Evolutionary conservation across 2,888 invertebrate genomes (phyloP), one percentile per base, ranked within the genome.

Genomic region (Mellilla xanthometata): DNA sequence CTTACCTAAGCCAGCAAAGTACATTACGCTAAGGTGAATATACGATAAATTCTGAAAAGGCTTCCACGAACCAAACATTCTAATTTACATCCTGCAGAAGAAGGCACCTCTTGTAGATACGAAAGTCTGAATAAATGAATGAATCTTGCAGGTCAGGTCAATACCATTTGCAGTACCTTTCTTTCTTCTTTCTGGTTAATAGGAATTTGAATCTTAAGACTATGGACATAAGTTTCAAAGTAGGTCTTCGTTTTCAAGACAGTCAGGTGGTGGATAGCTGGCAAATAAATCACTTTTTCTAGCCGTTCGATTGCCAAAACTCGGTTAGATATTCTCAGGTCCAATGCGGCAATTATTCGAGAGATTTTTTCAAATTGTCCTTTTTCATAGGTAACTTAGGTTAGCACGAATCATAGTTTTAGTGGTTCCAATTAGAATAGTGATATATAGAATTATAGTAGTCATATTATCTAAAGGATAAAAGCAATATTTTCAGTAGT

Each of bases 61-160:
- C 12, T 42, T 34, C 27, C 10, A 11, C 3, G 29, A 19, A 26
- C 15, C 30, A 13, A 29, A 36, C 29, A 26, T 42, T 36, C 30
- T 24, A 33, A 33, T 39, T 33, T 28, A 28, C 38, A 32, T 31
- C 12, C 12, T 29, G 11, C 22, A 28, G 9, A 12, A 19, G 30
- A 27, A 26, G 13, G 15, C 30, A 3, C 28, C 19, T 28, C 39
- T 30, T 30, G 35, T 33, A 45, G 43, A 50, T 44, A 55, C 38
- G 33, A 31, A 32, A 38, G 41, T 22, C 43, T 44, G 32, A 44
- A 39, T 49, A 53, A 56, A 62, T 62, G 60, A 58, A 65, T 58
- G 56, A 63, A 58, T 56, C 54, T 50, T 42, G 35, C 54, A 54
- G 56, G 58, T 58, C 54, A 58, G 58, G 58, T 56, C 57, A 53